phyloP scores from a whole-genome alignment of 2,113 vertebrate species.

The Girardinichthys multiradiatus region DNA sequence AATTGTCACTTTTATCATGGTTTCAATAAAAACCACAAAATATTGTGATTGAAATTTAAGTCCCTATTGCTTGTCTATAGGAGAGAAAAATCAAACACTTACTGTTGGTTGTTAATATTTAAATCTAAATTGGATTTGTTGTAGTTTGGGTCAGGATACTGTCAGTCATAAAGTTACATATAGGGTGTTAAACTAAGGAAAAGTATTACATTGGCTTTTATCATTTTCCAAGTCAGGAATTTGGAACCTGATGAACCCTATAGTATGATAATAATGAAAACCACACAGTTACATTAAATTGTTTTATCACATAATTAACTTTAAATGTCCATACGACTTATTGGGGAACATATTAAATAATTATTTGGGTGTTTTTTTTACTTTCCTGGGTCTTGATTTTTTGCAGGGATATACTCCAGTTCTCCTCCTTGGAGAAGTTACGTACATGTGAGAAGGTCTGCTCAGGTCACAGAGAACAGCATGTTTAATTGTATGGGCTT shows the following conservation, averaged over 20 bases:
- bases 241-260: no score
- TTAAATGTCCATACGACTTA: neutral
- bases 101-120: no score
- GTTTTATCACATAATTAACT: neutral
- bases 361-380: neutral
- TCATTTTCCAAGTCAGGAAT: no score
- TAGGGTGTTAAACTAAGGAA: no score
- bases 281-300: neutral
- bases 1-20: neutral
- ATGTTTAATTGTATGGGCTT: conserved; percentile 50
- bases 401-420: neutral
- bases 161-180: no score
- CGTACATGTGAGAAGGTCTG: conserved; percentile 32
- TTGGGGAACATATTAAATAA: neutral
- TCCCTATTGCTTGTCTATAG: neutral
- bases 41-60: neutral
- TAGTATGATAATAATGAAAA: no score
- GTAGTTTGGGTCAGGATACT: no score
- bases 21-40: neutral
- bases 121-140: no score
- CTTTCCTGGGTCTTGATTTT: neutral
- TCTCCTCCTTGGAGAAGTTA: conserved; percentile 1
- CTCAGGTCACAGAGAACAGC: conserved; percentile 47
- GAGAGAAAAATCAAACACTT: neutral
- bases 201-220: no score